These are phyloP conservation scores for Anableps anableps DNA, from an alignment of 2,797 vertebrate species.

Conservation along the genomic window DNA sequence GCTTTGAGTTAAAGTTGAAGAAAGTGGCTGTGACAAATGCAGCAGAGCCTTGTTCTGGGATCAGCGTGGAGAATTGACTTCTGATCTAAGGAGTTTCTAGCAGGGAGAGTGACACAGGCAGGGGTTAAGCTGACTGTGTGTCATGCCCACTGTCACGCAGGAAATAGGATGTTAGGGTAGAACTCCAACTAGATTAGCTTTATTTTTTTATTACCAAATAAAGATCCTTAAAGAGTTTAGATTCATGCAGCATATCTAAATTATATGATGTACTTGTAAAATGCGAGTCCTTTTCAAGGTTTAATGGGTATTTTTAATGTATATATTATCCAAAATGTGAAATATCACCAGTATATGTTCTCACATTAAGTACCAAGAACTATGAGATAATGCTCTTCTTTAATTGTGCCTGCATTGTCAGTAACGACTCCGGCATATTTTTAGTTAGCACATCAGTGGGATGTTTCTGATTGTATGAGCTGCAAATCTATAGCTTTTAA, in stretches of 20 bases:
- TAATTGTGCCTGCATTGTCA: background rate
- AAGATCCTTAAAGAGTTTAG: slow-evolving; percentile 12
- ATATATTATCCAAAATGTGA: slow-evolving; percentile 11
- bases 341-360: background rate
- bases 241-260: slow-evolving; percentile 8
- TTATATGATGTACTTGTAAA: slow-evolving; percentile 10
- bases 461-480: background rate
- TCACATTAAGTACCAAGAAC: background rate
- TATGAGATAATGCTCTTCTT: background rate
- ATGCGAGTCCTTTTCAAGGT: background rate
- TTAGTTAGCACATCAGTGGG: background rate
- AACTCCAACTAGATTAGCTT: slow-evolving; percentile 38
- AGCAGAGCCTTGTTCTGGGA: slow-evolving; percentile 73
- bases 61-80: slow-evolving; percentile 78
- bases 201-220: slow-evolving; percentile 21
- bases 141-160: slow-evolving; percentile 64
- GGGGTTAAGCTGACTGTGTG: slow-evolving; percentile 67
- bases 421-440: slow-evolving; percentile 1
- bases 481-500: slow-evolving; percentile 4
- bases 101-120: slow-evolving; percentile 68
- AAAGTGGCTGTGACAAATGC: slow-evolving; percentile 79
- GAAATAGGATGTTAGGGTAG: slow-evolving; percentile 48
- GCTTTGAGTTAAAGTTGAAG: slow-evolving; percentile 74
- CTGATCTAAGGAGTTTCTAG: slow-evolving; percentile 65
- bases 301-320: background rate